Evolutionary conservation across 2,113 vertebrate genomes (phyloP).

Genomic region (Barbus barbus): DNA sequence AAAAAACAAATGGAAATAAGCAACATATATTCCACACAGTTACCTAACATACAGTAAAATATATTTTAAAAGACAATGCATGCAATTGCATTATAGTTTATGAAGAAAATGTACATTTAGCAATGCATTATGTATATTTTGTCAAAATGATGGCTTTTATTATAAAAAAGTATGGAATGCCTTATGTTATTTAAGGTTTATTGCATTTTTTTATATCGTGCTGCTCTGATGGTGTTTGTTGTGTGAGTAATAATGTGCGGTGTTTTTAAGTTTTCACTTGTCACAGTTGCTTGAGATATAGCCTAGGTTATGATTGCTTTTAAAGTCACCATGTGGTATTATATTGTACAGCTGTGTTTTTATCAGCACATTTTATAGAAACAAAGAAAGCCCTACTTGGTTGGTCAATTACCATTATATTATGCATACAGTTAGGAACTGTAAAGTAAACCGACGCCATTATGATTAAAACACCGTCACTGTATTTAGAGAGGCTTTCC

Average conservation of each 20-base stretch:
- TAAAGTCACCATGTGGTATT: not conserved
- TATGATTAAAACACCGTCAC: not conserved
- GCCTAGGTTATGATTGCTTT: not conserved
- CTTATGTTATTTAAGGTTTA: not conserved
- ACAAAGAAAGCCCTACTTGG: no score
- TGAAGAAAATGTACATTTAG: not conserved
- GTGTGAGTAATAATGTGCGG: not conserved
- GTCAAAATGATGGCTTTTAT: not conserved
- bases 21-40: not conserved
- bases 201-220: not conserved
- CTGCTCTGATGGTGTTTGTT: not conserved
- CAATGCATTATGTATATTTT: not conserved
- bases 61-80: not conserved
- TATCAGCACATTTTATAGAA: not conserved
- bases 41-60: not conserved
- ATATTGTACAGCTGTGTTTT: not conserved
- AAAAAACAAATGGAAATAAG: not conserved
- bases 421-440: not conserved
- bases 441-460: not conserved
- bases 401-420: no score
- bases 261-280: not conserved
- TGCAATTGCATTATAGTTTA: not conserved
- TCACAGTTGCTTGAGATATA: not conserved
- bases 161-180: not conserved
- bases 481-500: no score